Evolutionary conservation across 1,140 invertebrate species (phyloP).

Genomic region (Penaeus indicus): DNA sequence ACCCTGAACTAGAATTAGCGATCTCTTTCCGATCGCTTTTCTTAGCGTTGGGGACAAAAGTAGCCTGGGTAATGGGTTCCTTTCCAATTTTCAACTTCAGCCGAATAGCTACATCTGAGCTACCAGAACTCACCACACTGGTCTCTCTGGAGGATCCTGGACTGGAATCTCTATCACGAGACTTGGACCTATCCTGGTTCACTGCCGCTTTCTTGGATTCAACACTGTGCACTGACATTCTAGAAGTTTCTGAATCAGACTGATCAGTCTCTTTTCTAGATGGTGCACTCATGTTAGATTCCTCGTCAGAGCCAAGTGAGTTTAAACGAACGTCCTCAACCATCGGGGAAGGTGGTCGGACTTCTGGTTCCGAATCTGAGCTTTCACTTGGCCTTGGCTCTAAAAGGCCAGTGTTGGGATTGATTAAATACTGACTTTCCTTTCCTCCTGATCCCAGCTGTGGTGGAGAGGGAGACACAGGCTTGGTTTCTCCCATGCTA

Average conservation of each 20-base stretch:
- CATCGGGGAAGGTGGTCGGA: slow-evolving; percentile 65
- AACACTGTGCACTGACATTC: slow-evolving; percentile 73
- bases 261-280: slow-evolving; percentile 72
- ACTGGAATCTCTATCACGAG: slow-evolving; percentile 63
- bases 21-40: slow-evolving; percentile 63
- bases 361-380: slow-evolving; percentile 67
- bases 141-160: slow-evolving; percentile 58
- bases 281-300: slow-evolving; percentile 65
- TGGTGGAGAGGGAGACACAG: slow-evolving; percentile 44
- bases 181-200: slow-evolving; percentile 56
- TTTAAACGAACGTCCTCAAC: slow-evolving; percentile 71
- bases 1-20: slow-evolving; percentile 42
- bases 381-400: slow-evolving; percentile 78
- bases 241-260: slow-evolving; percentile 77
- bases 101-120: slow-evolving; percentile 84
- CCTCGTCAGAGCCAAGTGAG: slow-evolving; percentile 74
- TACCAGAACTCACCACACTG: slow-evolving; percentile 68
- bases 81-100: slow-evolving; percentile 80
- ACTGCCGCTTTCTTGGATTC: slow-evolving; percentile 53
- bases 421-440: slow-evolving; percentile 84
- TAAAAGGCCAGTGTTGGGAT: slow-evolving; percentile 87
- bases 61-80: slow-evolving; percentile 60
- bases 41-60: slow-evolving; percentile 63
- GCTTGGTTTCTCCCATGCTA: slow-evolving; percentile 10
- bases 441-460: slow-evolving; percentile 67